phyloP scores from a whole-genome alignment of 2,797 vertebrate genomes.

The Sus cebifrons region DNA sequence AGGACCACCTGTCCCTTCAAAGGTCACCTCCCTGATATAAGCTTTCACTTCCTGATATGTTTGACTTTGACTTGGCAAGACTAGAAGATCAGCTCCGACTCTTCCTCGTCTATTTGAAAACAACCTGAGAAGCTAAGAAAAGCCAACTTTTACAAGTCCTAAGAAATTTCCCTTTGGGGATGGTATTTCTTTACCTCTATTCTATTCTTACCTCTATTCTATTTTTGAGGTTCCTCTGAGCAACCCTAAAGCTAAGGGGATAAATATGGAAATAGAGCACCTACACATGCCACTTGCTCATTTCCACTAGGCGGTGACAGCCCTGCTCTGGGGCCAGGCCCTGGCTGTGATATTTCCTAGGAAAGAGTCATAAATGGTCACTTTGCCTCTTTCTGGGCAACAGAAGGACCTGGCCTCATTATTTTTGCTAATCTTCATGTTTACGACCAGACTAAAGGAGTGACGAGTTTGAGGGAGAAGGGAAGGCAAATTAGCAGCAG shows the following conservation, averaged over 20 bases:
- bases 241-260: not conserved
- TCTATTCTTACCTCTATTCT: not conserved
- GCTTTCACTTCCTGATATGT: not conserved
- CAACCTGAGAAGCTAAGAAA: not conserved
- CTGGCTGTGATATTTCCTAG: constrained; percentile 1
- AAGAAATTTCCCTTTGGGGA: not conserved
- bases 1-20: not conserved
- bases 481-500: not conserved
- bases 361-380: constrained; percentile 41
- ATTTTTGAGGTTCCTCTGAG: not conserved
- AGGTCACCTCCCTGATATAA: not conserved
- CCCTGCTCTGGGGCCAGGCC: not conserved
- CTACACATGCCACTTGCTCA: not conserved
- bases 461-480: not conserved
- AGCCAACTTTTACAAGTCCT: not conserved
- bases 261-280: not conserved
- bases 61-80: not conserved
- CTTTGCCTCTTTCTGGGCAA: constrained; percentile 32
- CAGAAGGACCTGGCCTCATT: not conserved
- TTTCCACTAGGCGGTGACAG: not conserved
- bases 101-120: not conserved
- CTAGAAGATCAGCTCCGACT: not conserved
- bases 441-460: not conserved
- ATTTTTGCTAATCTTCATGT: constrained; percentile 22
- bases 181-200: not conserved